Evolutionary conservation across 2,888 invertebrate genomes (phyloP).

Genomic region (Perithous albicinctus): DNA sequence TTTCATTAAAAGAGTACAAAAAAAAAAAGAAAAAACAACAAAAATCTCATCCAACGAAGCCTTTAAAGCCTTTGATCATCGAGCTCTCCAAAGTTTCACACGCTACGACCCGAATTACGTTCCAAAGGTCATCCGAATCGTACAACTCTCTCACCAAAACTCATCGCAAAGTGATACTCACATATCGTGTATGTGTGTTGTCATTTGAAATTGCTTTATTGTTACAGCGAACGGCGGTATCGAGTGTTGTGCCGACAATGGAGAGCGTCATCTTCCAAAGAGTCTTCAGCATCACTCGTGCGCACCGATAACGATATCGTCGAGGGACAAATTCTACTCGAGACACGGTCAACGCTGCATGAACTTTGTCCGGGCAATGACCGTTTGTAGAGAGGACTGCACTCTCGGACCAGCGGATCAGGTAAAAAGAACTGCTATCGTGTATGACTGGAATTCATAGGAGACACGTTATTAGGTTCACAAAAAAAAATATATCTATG

Average conservation of each 20-base stretch:
- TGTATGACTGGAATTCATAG: background rate
- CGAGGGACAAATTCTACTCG: slow-evolving; percentile 86
- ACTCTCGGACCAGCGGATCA: slow-evolving; percentile 87
- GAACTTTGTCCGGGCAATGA: slow-evolving; percentile 87
- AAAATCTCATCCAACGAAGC: background rate
- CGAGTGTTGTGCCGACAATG: slow-evolving; percentile 86
- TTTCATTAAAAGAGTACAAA: background rate
- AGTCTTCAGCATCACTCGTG: slow-evolving; percentile 86
- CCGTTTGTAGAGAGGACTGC: slow-evolving; percentile 86
- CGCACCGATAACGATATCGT: slow-evolving; percentile 87
- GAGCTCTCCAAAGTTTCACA: slow-evolving; percentile 12
- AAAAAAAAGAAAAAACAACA: no score
- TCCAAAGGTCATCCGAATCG: slow-evolving; percentile 4
- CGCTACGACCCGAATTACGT: slow-evolving; percentile 23
- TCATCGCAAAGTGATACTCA: no score
- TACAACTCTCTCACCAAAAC: slow-evolving; percentile 7
- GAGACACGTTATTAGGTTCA: background rate
- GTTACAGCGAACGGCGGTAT: slow-evolving; percentile 81
- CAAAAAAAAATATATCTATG: background rate
- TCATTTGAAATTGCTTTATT: background rate
- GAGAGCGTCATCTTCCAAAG: slow-evolving; percentile 84
- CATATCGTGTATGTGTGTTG: background rate
- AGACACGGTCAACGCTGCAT: slow-evolving; percentile 86
- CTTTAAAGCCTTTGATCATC: background rate
- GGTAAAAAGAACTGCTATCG: slow-evolving; percentile 74